A percentile compares a stretch with the other conserved stretches of the same genome.
Conservation (phyloP, 2,797 vertebrate genomes). For the Sylvia borin region DNA sequence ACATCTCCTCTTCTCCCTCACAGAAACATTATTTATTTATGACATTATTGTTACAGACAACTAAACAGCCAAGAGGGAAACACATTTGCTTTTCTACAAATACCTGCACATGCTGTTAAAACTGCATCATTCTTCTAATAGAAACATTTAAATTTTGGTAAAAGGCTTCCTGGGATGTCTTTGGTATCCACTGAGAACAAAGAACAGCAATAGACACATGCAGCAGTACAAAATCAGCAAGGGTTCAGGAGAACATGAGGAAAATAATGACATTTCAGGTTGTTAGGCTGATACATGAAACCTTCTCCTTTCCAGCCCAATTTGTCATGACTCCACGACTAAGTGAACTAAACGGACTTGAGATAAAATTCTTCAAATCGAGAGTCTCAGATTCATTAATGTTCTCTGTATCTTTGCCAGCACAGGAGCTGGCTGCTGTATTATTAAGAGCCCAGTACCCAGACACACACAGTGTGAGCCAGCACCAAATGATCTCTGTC, state of each 20-base stretch:
- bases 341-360: not conserved
- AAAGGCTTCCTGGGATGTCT: not conserved
- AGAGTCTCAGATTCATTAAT: not conserved
- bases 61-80: conserved; percentile 59
- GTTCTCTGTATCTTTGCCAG: not conserved
- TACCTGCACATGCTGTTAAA: conserved; percentile 40
- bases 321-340: not conserved
- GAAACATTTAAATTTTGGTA: conserved; percentile 10
- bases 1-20: conserved; percentile 46
- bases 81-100: conserved; percentile 51
- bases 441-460: not conserved
- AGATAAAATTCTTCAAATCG: not conserved
- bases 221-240: conserved; percentile 13
- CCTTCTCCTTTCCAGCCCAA: not conserved
- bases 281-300: not conserved
- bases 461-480: not conserved
- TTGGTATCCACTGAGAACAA: not conserved
- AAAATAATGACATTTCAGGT: conserved; percentile 24
- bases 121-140: not conserved
- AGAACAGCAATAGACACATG: not conserved
- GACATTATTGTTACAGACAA: conserved; percentile 66
- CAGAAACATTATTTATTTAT: conserved; percentile 73
- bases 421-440: not conserved
- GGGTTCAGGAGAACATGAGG: not conserved
- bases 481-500: not conserved